A percentile compares a stretch with the other conserved stretches of the same genome.
phyloP scores from a whole-genome alignment of 2,113 vertebrate species.

The Coracopsis vasa region DNA sequence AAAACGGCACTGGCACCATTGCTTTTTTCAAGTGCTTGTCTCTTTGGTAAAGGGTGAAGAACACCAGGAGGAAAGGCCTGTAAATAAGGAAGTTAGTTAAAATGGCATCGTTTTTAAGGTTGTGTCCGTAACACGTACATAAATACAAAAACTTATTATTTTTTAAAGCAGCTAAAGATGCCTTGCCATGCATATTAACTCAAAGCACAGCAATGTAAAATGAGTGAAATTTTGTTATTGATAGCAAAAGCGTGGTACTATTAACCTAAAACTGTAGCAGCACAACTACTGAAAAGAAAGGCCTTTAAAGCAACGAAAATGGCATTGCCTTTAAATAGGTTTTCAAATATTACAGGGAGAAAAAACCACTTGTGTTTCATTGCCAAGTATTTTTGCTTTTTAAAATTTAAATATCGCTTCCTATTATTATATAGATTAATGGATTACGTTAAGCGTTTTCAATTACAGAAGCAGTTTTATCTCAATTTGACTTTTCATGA shows the following conservation, averaged over 20 bases:
- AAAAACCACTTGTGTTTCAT: constrained; percentile 76
- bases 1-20: constrained; percentile 91
- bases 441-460: constrained; percentile 61
- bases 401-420: constrained; percentile 45
- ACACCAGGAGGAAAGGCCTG: constrained; percentile 95
- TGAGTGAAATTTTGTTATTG: constrained; percentile 81
- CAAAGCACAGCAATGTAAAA: constrained; percentile 82
- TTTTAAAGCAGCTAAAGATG: constrained; percentile 76
- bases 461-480: constrained; percentile 72
- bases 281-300: constrained; percentile 80
- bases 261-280: constrained; percentile 79
- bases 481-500: constrained; percentile 74
- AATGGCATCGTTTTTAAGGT: constrained; percentile 48
- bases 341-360: constrained; percentile 64
- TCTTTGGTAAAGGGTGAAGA: constrained; percentile 99
- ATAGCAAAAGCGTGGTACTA: constrained; percentile 80
- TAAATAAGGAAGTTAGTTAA: constrained; percentile 63
- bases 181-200: constrained; percentile 83
- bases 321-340: constrained; percentile 70
- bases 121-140: background rate
- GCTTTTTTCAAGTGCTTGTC: constrained; percentile 97
- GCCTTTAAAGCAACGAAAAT: constrained; percentile 76
- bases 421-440: constrained; percentile 70
- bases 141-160: constrained; percentile 65
- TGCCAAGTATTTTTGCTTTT: constrained; percentile 60